These are phyloP conservation scores for Malurus melanocephalus DNA, from an alignment of 2,113 vertebrate species.

Conservation along the genomic window DNA sequence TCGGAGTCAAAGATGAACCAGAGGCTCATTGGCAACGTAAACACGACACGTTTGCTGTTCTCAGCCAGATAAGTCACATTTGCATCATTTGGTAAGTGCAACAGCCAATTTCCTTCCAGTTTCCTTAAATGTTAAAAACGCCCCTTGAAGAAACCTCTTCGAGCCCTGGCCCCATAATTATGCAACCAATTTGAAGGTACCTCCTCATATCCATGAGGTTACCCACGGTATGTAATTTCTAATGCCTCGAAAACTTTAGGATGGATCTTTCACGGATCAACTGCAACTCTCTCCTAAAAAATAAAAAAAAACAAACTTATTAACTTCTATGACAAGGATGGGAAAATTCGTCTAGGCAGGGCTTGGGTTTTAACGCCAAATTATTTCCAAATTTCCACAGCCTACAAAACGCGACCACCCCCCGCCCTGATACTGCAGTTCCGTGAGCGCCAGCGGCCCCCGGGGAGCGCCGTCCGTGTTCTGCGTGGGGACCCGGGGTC, in stretches of 20 bases:
- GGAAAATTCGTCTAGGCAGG: neutral
- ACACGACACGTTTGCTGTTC: neutral
- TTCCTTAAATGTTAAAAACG: neutral
- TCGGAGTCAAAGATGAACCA: neutral
- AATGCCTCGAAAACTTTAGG: neutral
- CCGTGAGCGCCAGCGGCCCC: neutral
- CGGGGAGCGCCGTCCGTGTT: neutral
- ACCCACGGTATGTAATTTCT: neutral
- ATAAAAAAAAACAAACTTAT: neutral
- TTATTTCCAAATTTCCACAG: neutral
- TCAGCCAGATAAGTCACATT: neutral
- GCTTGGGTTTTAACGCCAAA: fast-evolving
- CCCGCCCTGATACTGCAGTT: fast-evolving
- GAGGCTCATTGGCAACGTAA: neutral
- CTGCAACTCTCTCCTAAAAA: neutral
- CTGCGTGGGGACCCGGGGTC: no score
- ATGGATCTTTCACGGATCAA: neutral
- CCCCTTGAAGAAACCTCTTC: neutral
- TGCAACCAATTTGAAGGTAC: neutral
- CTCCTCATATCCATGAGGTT: neutral
- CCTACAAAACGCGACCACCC: neutral
- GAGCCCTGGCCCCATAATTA: neutral
- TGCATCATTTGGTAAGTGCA: neutral
- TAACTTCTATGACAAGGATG: neutral
- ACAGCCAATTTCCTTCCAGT: neutral